Percentiles rank a stretch among this genome's conserved stretches.
These are phyloP conservation scores for Protula sp. DNA, from an alignment of 2,888 invertebrate genomes.

Conservation along the genomic window DNA sequence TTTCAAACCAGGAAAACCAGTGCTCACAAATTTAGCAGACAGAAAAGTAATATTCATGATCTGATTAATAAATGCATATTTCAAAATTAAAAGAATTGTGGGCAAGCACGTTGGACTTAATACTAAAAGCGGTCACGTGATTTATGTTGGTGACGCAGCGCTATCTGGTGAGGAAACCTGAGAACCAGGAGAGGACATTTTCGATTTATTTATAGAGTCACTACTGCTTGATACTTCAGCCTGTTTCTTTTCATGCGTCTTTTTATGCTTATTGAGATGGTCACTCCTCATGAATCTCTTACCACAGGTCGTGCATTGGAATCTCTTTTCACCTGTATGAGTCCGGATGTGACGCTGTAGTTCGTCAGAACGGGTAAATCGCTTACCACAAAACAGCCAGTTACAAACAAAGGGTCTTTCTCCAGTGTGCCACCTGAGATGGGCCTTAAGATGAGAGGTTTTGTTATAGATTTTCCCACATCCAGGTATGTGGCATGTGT, in stretches of 20 bases:
- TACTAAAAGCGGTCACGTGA: too few species aligned
- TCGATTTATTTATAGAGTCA: background rate
- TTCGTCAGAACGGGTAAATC: conserved; percentile 94
- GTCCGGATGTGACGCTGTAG: conserved; percentile 91
- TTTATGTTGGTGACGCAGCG: too few species aligned
- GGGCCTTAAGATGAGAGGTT: conserved; percentile 96
- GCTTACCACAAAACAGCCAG: conserved; percentile 95
- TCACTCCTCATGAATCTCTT: conserved; percentile 91
- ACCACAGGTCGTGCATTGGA: conserved; percentile 78
- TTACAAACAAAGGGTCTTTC: conserved; percentile 96
- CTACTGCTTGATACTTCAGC: background rate
- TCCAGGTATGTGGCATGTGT: conserved; percentile 52
- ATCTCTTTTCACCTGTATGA: conserved; percentile 88
- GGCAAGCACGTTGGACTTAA: too few species aligned
- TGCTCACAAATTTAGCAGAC: too few species aligned
- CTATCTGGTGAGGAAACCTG: background rate
- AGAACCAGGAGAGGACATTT: background rate
- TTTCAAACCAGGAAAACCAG: too few species aligned
- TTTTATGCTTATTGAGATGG: conserved; percentile 87
- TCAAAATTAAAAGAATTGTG: too few species aligned
- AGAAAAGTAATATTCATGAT: too few species aligned
- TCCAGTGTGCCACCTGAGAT: conserved; percentile 96
- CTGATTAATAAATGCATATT: too few species aligned
- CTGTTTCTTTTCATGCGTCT: conserved; percentile 64
- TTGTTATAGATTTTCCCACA: conserved; percentile 71